Conservation (phyloP, 1,140 invertebrate species). For the Ladona fulva region DNA sequence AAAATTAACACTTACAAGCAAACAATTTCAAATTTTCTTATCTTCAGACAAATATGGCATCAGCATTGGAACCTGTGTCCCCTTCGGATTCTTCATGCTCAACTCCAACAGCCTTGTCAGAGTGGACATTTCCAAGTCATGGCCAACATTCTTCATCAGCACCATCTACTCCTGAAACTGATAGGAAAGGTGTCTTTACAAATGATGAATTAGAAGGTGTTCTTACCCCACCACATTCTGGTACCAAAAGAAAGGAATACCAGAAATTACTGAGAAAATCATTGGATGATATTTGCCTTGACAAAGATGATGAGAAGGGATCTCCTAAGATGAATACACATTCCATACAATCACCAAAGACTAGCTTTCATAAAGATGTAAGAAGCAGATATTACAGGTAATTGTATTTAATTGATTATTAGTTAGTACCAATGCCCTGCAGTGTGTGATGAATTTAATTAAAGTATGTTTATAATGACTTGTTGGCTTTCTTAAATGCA, state of each 20-base stretch:
- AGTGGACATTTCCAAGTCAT: background rate
- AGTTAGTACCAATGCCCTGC: too few species aligned
- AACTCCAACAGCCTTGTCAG: background rate
- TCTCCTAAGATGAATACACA: background rate
- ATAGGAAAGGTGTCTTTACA: background rate
- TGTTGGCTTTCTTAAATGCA: too few species aligned
- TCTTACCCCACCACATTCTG: background rate
- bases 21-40: too few species aligned
- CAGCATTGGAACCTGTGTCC: background rate
- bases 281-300: background rate
- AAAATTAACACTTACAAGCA: too few species aligned
- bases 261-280: background rate
- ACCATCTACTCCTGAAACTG: background rate
- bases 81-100: background rate
- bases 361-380: too few species aligned
- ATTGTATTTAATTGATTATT: too few species aligned
- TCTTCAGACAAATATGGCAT: too few species aligned
- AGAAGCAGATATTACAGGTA: too few species aligned
- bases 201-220: background rate
- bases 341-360: too few species aligned
- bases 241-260: background rate
- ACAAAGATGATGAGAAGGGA: background rate
- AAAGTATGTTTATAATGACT: too few species aligned
- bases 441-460: too few species aligned
- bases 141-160: background rate